A percentile compares a stretch with the other conserved stretches of the same genome.
phyloP scores from a whole-genome alignment of 2,797 vertebrate genomes.

The Hoplostethus atlanticus region DNA sequence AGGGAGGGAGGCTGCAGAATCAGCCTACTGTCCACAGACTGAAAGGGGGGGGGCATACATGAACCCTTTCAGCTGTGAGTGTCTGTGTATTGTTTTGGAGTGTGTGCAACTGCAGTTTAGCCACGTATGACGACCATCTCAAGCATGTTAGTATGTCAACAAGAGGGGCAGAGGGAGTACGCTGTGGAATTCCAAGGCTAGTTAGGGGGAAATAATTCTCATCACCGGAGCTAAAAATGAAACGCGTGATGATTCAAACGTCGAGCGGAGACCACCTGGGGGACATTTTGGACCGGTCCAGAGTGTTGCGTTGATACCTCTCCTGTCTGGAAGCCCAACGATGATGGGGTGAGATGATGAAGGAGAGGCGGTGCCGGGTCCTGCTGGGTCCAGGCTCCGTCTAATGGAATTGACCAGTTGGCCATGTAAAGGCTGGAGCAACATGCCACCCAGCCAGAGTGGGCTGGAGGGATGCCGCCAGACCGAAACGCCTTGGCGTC shows the following conservation, averaged over 20 bases:
- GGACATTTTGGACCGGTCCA: too few relatives aligned
- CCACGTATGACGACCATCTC: constrained; percentile 58
- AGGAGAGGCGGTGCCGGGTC: background rate
- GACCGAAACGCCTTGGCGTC: constrained; percentile 41
- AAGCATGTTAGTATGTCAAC: constrained; percentile 41
- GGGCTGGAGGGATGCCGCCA: constrained; percentile 19
- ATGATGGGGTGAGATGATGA: constrained; percentile 41
- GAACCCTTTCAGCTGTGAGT: constrained; percentile 73
- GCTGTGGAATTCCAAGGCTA: constrained; percentile 18
- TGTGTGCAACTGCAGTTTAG: constrained; percentile 66
- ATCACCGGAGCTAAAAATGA: constrained; percentile 15
- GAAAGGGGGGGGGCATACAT: constrained; percentile 43
- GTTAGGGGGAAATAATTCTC: constrained; percentile 14
- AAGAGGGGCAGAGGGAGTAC: constrained; percentile 8
- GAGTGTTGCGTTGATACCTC: background rate
- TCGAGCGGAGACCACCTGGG: too few relatives aligned
- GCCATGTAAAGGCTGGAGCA: constrained; percentile 31
- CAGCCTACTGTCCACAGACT: constrained; percentile 91
- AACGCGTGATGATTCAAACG: background rate
- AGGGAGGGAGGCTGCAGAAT: constrained; percentile 91
- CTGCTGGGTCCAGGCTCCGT: background rate
- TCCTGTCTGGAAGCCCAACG: constrained; percentile 25
- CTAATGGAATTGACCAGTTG: background rate
- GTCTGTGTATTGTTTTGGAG: constrained; percentile 61
- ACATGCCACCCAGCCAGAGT: background rate